Conservation (phyloP, 2,113 vertebrate genomes). For the Ascaphus truei region DNA sequence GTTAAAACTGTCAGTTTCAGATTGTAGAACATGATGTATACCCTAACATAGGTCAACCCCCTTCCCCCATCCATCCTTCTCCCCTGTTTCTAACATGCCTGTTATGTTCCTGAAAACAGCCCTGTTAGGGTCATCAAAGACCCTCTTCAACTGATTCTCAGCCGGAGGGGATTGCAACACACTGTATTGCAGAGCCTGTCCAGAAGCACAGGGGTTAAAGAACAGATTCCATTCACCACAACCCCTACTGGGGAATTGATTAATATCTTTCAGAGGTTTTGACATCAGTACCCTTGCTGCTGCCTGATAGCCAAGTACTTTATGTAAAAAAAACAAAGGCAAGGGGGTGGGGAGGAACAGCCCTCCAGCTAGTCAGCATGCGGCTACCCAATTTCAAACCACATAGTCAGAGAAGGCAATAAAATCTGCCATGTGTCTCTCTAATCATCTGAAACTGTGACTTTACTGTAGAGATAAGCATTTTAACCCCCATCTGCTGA, state of each 20-base stretch:
- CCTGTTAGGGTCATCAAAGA: neutral
- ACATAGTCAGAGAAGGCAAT: neutral
- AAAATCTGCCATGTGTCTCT: neutral
- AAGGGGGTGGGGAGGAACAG: too few relatives aligned
- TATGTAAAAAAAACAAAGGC: too few relatives aligned
- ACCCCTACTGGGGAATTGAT: conserved; percentile 8
- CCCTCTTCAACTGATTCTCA: neutral
- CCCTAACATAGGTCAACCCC: neutral
- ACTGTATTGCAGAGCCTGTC: neutral
- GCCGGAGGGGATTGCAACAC: neutral
- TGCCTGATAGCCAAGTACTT: too few relatives aligned
- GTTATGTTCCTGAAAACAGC: neutral
- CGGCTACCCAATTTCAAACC: too few relatives aligned
- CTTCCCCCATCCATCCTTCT: too few relatives aligned
- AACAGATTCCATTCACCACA: neutral
- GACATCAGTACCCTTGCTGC: too few relatives aligned
- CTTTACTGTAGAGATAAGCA: too few relatives aligned
- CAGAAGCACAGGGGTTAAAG: conserved; percentile 2
- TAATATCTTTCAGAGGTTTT: neutral
- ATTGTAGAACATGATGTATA: too few relatives aligned
- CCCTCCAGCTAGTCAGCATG: conserved; percentile 3
- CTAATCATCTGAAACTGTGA: neutral
- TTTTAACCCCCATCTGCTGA: too few relatives aligned
- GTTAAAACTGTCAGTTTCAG: too few relatives aligned
- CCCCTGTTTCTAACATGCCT: too few relatives aligned